Conservation (phyloP, 2,797 vertebrate species). For the Picus viridis region DNA sequence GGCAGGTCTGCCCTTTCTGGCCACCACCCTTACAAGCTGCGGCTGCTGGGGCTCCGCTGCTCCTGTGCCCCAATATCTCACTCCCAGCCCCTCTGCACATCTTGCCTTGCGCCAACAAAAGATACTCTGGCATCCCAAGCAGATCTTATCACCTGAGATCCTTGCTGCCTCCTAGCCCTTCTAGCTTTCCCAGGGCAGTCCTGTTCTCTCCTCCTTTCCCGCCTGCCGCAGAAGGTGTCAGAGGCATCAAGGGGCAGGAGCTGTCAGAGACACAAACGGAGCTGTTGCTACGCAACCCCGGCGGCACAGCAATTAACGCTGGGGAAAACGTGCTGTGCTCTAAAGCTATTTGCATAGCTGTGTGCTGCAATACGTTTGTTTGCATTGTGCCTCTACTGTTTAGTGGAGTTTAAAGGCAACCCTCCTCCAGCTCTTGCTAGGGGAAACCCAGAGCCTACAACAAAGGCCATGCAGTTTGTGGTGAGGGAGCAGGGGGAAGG, state of each 20-base stretch:
- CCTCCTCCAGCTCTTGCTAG: conserved; percentile 37
- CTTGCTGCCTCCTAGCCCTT: neutral
- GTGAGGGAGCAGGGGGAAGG: neutral
- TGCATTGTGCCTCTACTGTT: conserved; percentile 51
- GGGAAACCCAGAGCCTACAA: neutral
- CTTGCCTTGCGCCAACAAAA: neutral
- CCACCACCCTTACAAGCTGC: accelerated
- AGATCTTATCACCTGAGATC: neutral
- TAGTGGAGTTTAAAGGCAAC: conserved; percentile 43
- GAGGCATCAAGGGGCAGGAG: conserved; percentile 70
- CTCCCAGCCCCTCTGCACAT: neutral
- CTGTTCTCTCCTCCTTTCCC: conserved; percentile 12
- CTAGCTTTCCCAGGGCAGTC: conserved; percentile 11
- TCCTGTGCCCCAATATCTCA: neutral
- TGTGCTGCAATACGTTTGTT: conserved; percentile 62
- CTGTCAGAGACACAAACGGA: conserved; percentile 66
- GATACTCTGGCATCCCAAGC: neutral
- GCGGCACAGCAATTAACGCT: conserved; percentile 70
- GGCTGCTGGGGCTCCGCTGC: neutral
- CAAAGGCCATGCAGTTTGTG: neutral
- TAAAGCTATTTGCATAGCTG: conserved; percentile 75
- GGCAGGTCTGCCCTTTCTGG: neutral
- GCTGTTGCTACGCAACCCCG: conserved; percentile 75
- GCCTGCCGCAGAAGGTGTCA: conserved; percentile 59
- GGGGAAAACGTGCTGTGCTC: conserved; percentile 64